phyloP scores from a whole-genome alignment of 2,888 invertebrate species.

The Drosophila anomalata region DNA sequence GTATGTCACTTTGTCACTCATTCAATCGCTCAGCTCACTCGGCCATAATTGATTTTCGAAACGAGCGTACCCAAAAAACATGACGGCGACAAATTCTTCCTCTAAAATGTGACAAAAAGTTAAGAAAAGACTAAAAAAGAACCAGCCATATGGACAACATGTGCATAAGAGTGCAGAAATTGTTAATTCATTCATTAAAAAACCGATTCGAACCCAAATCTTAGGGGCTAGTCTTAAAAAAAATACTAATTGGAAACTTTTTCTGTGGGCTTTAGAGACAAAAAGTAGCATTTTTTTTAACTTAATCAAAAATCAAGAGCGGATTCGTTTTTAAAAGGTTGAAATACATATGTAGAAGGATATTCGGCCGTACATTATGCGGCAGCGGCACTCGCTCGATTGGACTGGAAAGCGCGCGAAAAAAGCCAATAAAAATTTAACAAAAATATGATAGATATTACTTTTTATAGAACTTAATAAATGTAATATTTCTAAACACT shows the following conservation, averaged over 20 bases:
- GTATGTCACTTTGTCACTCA: constrained; percentile 38
- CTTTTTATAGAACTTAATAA: too few species aligned
- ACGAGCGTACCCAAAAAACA: constrained; percentile 59
- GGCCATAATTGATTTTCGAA: constrained; percentile 76
- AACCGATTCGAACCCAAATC: constrained; percentile 18
- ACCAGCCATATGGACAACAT: constrained; percentile 45
- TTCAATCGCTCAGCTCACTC: constrained; percentile 28
- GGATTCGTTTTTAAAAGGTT: neutral
- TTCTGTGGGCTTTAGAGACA: constrained; percentile 19
- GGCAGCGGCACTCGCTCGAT: too few species aligned
- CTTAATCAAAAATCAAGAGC: neutral
- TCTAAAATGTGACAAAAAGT: constrained; percentile 53
- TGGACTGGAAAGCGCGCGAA: too few species aligned
- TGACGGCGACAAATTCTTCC: constrained; percentile 73
- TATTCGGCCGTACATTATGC: too few species aligned
- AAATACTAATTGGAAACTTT: constrained; percentile 4
- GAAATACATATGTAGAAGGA: too few species aligned
- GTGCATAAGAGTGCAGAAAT: constrained; percentile 47
- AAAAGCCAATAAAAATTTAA: too few species aligned
- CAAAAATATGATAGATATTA: too few species aligned
- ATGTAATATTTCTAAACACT: too few species aligned
- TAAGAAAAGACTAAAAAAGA: constrained; percentile 17
- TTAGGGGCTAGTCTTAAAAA: constrained; percentile 10
- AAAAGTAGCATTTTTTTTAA: constrained; percentile 3
- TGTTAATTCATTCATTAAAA: constrained; percentile 46